These are phyloP conservation scores for Hydrolagus colliei DNA, from an alignment of 2,797 vertebrate species.

Conservation along the genomic window DNA sequence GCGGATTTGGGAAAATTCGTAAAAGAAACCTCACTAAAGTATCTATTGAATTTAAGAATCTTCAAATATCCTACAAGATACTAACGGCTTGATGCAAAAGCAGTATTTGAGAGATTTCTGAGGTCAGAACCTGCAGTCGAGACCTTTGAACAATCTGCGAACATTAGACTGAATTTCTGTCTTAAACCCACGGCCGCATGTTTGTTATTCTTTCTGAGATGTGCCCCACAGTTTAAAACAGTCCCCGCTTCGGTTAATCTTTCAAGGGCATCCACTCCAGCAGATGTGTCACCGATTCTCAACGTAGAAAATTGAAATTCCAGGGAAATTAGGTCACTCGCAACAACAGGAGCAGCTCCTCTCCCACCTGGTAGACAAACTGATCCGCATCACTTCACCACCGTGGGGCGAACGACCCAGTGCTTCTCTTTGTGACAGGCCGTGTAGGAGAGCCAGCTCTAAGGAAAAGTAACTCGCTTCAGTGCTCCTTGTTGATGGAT, in stretches of 20 bases:
- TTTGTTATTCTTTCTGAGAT: background rate
- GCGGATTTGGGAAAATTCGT: no score
- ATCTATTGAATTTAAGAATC: background rate
- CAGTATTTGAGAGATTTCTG: background rate
- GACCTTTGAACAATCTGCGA: background rate
- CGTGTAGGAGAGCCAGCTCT: background rate
- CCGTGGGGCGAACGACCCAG: background rate
- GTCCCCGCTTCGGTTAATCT: background rate
- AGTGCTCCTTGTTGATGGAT: background rate
- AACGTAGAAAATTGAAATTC: background rate
- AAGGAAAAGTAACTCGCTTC: background rate
- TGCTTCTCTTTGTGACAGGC: background rate
- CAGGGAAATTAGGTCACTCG: background rate
- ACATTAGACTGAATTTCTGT: background rate
- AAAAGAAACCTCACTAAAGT: no score
- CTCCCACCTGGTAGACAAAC: background rate
- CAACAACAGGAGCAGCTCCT: background rate
- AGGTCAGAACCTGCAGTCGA: background rate
- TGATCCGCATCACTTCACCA: background rate
- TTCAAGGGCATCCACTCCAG: background rate
- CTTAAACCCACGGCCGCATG: background rate
- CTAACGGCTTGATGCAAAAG: background rate
- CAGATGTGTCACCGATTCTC: background rate
- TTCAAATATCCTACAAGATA: background rate
- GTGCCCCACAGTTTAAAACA: background rate